Base-by-base conservation (phyloP, 2,113 vertebrate species). In the Rhea americana region DNA sequence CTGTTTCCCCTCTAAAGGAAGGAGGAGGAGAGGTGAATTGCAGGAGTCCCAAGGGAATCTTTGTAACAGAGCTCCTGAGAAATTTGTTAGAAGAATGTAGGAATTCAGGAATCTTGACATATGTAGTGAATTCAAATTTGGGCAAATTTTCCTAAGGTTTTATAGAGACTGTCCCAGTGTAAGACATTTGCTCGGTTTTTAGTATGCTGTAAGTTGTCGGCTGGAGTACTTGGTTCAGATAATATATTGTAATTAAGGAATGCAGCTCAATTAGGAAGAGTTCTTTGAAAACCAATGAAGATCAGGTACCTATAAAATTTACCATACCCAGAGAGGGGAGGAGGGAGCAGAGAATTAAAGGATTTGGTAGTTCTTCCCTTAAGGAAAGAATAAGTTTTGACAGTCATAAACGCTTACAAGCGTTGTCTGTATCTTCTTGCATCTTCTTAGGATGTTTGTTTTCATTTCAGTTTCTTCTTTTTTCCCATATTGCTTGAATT, bases 81-180 rank as follows among this genome's bases (percentile, higher is more conserved):
- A 24, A 28, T 45, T 50, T 4, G 30, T 39, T 17, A 1, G 9
- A 30, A 8, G 51, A 20, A 32, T 19, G 3, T 30, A 47, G 56
- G 14, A 55, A 55, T 84, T 61, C 13, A 15, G 4, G 37, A 13
- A 7, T 26, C 50, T 88, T 72, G 16, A 13, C 66, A 22, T 50
- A 35, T 0, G 0, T 48, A 18, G 35, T 21, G 5, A 86, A 35
- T 5, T 91, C 6, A 9, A 28, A 30, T 72, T 51, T 1, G 2
- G 58, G 20, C 9, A 30, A 47, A 3, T 66, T 51, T 73, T 6
- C 13, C 3, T 74, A 39, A 76, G 3, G 67, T 82, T 47, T 65
- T 71, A 5, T 18, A 14, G 45, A 81, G 43, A 21, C 7, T 47
- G 17, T 30, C 30, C 24, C 28, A 72, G 41, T 18, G 11, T 45